Conservation (phyloP, 2,888 invertebrate genomes). For the Esperia sulphurella region DNA sequence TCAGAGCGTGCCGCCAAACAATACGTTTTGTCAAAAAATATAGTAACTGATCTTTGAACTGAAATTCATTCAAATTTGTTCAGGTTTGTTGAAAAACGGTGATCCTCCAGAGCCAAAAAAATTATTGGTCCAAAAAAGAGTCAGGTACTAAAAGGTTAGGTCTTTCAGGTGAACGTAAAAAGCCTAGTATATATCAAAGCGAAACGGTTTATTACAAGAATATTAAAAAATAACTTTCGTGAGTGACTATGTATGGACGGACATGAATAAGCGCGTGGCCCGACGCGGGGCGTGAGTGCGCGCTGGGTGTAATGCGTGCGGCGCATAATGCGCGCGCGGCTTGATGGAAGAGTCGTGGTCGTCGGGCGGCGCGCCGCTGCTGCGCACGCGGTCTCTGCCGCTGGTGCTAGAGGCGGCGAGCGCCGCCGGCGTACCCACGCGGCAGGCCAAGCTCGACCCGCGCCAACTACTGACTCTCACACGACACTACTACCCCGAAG, state of each 20-base stretch:
- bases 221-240: not conserved
- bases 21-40: too few relatives aligned
- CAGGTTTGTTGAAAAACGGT: not conserved
- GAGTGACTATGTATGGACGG: constrained; percentile 41
- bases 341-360: constrained; percentile 79
- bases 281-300: constrained; percentile 38
- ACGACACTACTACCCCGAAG: constrained; percentile 92
- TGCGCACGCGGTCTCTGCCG: constrained; percentile 83
- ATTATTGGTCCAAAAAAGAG: too few relatives aligned
- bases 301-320: constrained; percentile 57
- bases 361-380: constrained; percentile 79
- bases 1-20: too few relatives aligned
- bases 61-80: not conserved
- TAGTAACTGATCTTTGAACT: too few relatives aligned
- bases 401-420: constrained; percentile 79
- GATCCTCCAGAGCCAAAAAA: not conserved
- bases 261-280: constrained; percentile 53
- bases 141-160: too few relatives aligned
- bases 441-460: constrained; percentile 72
- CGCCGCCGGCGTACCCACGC: constrained; percentile 63
- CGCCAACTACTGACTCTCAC: constrained; percentile 83
- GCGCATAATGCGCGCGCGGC: constrained; percentile 69
- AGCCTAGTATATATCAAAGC: too few relatives aligned
- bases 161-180: too few relatives aligned
- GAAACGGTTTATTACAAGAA: not conserved